Evolutionary conservation across 2,113 vertebrate species (phyloP).

Genomic region (Procavia capensis): DNA sequence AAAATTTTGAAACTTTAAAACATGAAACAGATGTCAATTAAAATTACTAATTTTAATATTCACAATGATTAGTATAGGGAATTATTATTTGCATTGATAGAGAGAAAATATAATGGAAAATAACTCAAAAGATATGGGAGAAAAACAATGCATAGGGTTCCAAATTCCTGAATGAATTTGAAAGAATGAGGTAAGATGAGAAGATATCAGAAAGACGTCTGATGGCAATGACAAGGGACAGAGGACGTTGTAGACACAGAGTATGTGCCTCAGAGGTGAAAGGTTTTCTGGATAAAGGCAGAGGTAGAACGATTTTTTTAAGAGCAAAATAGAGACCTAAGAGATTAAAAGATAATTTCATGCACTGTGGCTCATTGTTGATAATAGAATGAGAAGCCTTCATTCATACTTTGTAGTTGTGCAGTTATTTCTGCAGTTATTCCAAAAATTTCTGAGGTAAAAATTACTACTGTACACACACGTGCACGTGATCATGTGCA

Average conservation of each 20-base stretch:
- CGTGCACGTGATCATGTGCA: no score
- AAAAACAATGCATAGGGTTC: not conserved
- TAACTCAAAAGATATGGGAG: not conserved
- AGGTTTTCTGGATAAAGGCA: not conserved
- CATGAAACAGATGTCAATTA: not conserved
- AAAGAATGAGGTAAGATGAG: not conserved
- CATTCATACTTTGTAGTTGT: not conserved
- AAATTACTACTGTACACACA: no score
- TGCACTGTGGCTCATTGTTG: not conserved
- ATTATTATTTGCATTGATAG: not conserved
- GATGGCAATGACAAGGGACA: not conserved
- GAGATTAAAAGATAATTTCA: not conserved
- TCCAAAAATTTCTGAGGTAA: not conserved
- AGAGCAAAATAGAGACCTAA: not conserved
- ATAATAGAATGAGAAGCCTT: not conserved
- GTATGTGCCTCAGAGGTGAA: not conserved
- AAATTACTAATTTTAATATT: not conserved
- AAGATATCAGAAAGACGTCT: not conserved
- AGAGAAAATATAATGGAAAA: conserved; percentile 14
- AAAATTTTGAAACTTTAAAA: not conserved
- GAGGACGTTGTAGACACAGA: not conserved
- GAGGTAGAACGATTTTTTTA: not conserved
- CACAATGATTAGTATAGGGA: not conserved
- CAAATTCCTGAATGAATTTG: not conserved
- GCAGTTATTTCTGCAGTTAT: not conserved